A percentile compares a stretch with the other conserved stretches of the same genome.
These are phyloP conservation scores for Cryptophagus acutangulus DNA, from an alignment of 2,888 invertebrate genomes.

Conservation along the genomic window DNA sequence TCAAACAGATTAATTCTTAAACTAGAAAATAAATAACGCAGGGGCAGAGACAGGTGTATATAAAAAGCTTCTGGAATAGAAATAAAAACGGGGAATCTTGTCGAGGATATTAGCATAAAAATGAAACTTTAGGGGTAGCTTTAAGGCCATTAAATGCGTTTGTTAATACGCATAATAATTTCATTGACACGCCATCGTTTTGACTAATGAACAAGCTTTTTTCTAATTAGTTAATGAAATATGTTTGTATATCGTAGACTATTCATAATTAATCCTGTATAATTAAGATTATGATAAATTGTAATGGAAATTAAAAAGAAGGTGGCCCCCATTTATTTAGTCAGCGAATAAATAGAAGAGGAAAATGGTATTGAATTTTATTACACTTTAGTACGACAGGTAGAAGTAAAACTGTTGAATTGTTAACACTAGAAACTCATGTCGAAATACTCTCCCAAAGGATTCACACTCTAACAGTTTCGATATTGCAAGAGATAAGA, in stretches of 20 bases:
- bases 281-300: too few relatives aligned
- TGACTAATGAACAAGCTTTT: background rate
- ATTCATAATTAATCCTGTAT: too few relatives aligned
- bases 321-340: too few relatives aligned
- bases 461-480: conserved; percentile 47
- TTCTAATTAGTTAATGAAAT: conserved; percentile 1
- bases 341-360: too few relatives aligned
- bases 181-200: conserved; percentile 24
- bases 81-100: background rate
- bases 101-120: background rate
- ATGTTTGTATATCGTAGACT: background rate
- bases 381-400: conserved; percentile 49
- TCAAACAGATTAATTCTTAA: conserved; percentile 7
- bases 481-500: conserved; percentile 46
- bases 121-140: background rate
- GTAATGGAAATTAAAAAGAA: too few relatives aligned
- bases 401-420: conserved; percentile 50
- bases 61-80: background rate
- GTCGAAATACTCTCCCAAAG: conserved; percentile 45
- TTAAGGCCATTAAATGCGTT: background rate
- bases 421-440: conserved; percentile 48
- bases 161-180: conserved; percentile 16
- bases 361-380: conserved; percentile 44
- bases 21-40: conserved; percentile 3
- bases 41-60: background rate